Evolutionary conservation across 2,888 invertebrate genomes (phyloP).

Genomic region (Hydrotaea cyrtoneurina): DNA sequence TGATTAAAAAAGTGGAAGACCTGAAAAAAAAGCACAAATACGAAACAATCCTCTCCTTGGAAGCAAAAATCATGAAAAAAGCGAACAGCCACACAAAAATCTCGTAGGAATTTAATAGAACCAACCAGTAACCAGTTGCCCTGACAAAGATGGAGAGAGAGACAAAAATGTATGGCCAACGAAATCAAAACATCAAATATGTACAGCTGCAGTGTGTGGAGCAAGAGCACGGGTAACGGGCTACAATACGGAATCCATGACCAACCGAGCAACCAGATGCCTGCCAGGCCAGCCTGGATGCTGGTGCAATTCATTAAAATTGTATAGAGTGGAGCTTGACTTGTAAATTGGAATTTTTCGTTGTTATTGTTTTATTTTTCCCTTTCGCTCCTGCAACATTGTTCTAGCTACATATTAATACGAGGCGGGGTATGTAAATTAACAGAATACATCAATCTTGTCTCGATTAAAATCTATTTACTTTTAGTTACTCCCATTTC

Average conservation of each 20-base stretch:
- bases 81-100: background rate
- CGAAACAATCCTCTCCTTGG: background rate
- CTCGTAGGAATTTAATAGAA: constrained; percentile 26
- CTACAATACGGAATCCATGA: background rate
- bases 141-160: background rate
- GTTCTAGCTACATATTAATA: background rate
- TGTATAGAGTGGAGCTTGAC: constrained; percentile 40
- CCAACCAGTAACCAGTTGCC: background rate
- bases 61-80: constrained; percentile 18
- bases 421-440: background rate
- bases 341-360: constrained; percentile 47
- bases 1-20: constrained; percentile 30
- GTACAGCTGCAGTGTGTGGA: constrained; percentile 19
- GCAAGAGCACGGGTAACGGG: background rate
- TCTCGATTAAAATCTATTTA: too few relatives aligned
- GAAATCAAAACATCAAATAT: constrained; percentile 22
- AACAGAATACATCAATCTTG: too few relatives aligned
- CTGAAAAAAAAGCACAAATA: constrained; percentile 20
- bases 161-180: background rate
- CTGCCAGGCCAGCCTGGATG: constrained; percentile 16
- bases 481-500: too few relatives aligned
- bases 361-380: background rate
- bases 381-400: background rate
- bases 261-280: background rate
- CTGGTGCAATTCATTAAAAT: constrained; percentile 47